A percentile compares a stretch with the other conserved stretches of the same genome.
Conservation (phyloP, 2,113 vertebrate genomes). For the Rhea americana region DNA sequence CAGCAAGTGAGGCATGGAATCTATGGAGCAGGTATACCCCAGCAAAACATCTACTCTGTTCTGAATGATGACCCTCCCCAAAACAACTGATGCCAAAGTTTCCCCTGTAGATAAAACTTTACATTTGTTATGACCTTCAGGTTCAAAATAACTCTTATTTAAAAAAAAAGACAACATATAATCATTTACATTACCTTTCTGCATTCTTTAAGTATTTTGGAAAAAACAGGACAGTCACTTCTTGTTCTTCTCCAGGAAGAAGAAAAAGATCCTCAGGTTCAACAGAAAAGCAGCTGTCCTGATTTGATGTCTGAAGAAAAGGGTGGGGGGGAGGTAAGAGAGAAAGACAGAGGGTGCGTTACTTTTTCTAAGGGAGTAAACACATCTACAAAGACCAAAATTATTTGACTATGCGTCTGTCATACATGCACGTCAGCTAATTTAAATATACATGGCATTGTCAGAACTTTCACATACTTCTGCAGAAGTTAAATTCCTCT, state of each 20-base stretch:
- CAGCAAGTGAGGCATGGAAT: background rate
- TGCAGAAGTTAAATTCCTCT: background rate
- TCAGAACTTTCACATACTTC: background rate
- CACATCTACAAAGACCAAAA: background rate
- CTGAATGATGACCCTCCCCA: background rate
- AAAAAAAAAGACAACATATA: background rate
- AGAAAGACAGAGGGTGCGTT: background rate
- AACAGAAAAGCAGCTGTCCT: conserved; percentile 82
- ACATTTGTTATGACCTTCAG: background rate
- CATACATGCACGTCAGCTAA: background rate
- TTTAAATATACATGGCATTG: background rate
- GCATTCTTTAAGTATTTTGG: conserved; percentile 67
- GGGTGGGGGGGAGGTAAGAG: background rate
- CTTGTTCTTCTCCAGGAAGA: conserved; percentile 82
- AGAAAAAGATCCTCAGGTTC: conserved; percentile 84
- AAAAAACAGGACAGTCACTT: conserved; percentile 81
- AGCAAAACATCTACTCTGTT: background rate
- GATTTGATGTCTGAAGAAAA: conserved; percentile 75
- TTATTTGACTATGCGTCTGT: background rate
- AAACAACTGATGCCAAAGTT: background rate
- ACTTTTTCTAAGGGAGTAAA: background rate
- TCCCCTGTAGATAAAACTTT: background rate
- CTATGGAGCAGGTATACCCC: background rate
- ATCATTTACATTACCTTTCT: conserved; percentile 80
- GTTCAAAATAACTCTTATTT: background rate